Percentiles rank a stretch among this genome's conserved stretches.
Evolutionary conservation across 2,888 invertebrate genomes (phyloP).

Genomic region (Drosophila siamana): DNA sequence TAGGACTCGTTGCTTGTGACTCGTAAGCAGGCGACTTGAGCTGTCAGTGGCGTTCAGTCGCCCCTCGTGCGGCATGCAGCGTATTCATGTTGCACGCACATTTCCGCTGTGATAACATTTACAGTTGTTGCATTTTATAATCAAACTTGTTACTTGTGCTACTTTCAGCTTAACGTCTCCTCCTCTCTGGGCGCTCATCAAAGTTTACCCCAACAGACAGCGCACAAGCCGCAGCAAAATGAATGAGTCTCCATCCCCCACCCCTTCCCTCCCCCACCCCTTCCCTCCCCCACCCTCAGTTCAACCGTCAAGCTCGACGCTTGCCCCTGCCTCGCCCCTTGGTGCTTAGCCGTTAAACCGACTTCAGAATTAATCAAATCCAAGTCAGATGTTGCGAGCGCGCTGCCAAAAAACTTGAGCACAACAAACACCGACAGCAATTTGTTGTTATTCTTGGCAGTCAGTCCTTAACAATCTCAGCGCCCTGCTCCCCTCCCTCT

Average conservation of each 20-base stretch:
- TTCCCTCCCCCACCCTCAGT: not conserved
- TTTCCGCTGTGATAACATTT: constrained; percentile 71
- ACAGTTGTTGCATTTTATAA: constrained; percentile 78
- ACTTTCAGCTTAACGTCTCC: constrained; percentile 63
- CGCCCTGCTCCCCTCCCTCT: not conserved
- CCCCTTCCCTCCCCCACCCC: not conserved
- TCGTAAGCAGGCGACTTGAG: constrained; percentile 13
- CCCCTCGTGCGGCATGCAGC: not conserved
- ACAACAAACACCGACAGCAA: constrained; percentile 63
- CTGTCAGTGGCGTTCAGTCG: constrained; percentile 17
- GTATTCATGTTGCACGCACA: constrained; percentile 54
- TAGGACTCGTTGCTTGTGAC: not conserved
- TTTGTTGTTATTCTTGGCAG: constrained; percentile 71
- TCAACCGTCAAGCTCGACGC: too few species aligned
- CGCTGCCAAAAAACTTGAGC: constrained; percentile 77
- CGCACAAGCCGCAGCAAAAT: constrained; percentile 67
- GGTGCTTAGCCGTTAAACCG: constrained; percentile 75
- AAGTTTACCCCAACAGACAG: constrained; percentile 76
- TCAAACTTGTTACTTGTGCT: constrained; percentile 76
- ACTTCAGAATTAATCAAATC: constrained; percentile 79
- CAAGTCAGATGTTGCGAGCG: constrained; percentile 76
- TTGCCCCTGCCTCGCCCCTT: constrained; percentile 3
- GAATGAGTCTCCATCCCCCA: constrained; percentile 53
- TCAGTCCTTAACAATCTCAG: constrained; percentile 38
- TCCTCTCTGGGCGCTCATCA: constrained; percentile 64